Conservation (phyloP, 2,797 vertebrate genomes). For the Enteromius anoplus region DNA sequence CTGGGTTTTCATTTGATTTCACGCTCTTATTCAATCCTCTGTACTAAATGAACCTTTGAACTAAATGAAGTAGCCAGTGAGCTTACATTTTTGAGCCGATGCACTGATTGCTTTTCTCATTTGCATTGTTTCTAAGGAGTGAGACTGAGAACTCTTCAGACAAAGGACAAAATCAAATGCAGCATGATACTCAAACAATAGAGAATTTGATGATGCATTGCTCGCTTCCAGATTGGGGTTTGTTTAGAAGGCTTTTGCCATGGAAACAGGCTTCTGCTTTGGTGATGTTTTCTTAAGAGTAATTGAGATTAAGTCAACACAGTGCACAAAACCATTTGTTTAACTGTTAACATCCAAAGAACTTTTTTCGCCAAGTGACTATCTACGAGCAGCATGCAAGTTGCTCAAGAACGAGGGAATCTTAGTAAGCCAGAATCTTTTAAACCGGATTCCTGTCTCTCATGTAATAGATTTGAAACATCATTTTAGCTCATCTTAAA, state of each 20-base stretch:
- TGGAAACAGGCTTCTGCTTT: conserved; percentile 29
- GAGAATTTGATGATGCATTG: conserved; percentile 20
- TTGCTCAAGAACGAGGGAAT: not conserved
- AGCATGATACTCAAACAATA: conserved; percentile 26
- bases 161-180: conserved; percentile 31
- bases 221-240: conserved; percentile 3
- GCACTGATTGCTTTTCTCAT: conserved; percentile 41
- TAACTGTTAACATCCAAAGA: not conserved
- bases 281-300: conserved; percentile 11
- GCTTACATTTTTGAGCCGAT: conserved; percentile 38
- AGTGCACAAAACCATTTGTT: conserved; percentile 1
- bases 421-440: not conserved
- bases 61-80: conserved; percentile 38
- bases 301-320: conserved; percentile 36
- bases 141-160: conserved; percentile 30
- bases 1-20: conserved; percentile 36
- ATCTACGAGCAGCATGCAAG: not conserved
- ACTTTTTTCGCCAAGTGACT: not conserved
- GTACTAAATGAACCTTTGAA: conserved; percentile 38
- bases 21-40: conserved; percentile 36
- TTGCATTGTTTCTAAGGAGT: conserved; percentile 27
- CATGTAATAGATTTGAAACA: conserved; percentile 9
- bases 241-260: conserved; percentile 33
- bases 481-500: conserved; percentile 1
- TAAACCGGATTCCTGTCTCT: not conserved